Base-by-base conservation (phyloP, 2,888 invertebrate genomes). In the Andrena flavipes region DNA sequence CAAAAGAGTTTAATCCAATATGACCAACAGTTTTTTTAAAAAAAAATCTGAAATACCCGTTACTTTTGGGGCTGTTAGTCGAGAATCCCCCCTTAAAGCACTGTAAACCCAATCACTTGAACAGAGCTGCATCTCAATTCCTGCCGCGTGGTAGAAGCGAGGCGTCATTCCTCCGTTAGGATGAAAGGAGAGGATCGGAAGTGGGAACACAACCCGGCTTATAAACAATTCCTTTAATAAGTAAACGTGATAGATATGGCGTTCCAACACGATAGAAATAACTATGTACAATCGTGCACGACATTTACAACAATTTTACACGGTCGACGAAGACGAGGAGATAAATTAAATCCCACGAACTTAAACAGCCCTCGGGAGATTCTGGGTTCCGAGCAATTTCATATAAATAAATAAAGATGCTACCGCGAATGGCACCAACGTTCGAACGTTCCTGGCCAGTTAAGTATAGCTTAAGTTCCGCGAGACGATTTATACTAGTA, bases 251-350 rank as follows among this genome's bases (percentile, higher is more conserved):
- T 84, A 88, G 85, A 82, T 88, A 87, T 88, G 82, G 87, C 80
- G 83, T 60, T 70, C 84, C 70, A 90, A 90, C 87, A 86, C 84
- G 89, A 91, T 91, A 89, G 88, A 89, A 89, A 89, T 88, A 89
- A 89, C 86, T 89, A 84, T 89, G 87, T 90, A 92, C 90, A 91
- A 81, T 82, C 84, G 82, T 84, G 90, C 56, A 26, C 84, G 87
- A 90, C 91, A 91, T 89, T 88, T 92, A 91, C 88, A 90, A 89
- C 83, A 76, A 87, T 87, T 86, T 86, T 84, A 84, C 82, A 89
- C 74, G 82, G 67, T 76, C 81, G 69, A 74, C 54, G 20, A 56
- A 29, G 20, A 29, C 23, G 48, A 54, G 54, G 20, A 6, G 54
- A 23, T 75, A 80, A 75, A 84, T 76, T 42, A 80, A 82, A 13